Evolutionary conservation across 2,113 vertebrate species (phyloP), one percentile per base, ranked within the genome.

Genomic region (Pelecanus crispus): DNA sequence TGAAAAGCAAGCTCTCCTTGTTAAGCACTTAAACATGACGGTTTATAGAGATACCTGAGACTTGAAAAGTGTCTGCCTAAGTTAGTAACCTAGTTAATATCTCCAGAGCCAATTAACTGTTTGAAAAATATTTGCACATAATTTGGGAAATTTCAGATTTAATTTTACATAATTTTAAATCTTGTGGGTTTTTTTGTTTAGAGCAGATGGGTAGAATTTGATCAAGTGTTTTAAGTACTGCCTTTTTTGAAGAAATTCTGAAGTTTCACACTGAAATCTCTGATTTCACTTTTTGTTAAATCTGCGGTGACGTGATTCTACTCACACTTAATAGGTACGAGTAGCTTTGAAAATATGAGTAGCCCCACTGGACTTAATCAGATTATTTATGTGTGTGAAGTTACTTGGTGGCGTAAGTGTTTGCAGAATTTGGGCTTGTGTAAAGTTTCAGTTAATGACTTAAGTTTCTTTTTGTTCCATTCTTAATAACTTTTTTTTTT

Each of bases 21-120:
- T 91, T 88, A 94, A 81, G 77, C 28, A 13, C 68, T 87, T 89
- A 72, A 87, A 67, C 8, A 1, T 75, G 83, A 89, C 79, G 62
- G 34, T 85, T 96, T 89, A 8, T 86, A 81, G 70, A 91, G 86
- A 91, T 92, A 94, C 31, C 17, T 0, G 4, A 85, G 70, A 79
- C 59, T 32, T 59, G 38, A 74, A 75, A 91, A 97, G 58, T 88
- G 26, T 82, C 90, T 72, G 42, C 74, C 50, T 87, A 77, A 92
- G 85, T 94, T 77, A 80, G 62, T 91, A 95, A 87, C 62, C 81
- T 94, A 72, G 56, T 89, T 95, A 89, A 32, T 89, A 81, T 88
- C 32, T 89, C 58, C 36, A 73, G 70, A 77, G 38, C 58, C 22
- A 65, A 1, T 92, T 61, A 95, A 63, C 50, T 73, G 28, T 50